Percentiles rank a stretch among this genome's conserved stretches.
These are phyloP conservation scores for Pangasius sanitwongsei DNA, from an alignment of 2,797 vertebrate genomes.

Conservation along the genomic window DNA sequence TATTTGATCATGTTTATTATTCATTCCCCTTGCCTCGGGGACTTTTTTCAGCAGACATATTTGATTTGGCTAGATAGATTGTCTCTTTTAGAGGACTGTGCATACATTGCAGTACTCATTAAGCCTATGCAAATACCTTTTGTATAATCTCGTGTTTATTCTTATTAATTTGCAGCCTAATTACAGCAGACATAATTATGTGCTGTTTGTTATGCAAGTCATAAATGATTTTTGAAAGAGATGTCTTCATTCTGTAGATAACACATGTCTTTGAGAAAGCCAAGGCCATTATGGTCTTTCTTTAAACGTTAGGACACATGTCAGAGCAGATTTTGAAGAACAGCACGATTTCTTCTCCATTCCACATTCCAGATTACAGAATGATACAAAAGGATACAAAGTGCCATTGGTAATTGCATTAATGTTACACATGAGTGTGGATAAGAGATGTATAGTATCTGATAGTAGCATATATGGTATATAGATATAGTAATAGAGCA, in stretches of 20 bases:
- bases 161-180: not conserved
- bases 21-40: constrained; percentile 7
- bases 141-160: not conserved
- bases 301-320: not conserved
- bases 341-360: not conserved
- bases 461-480: not conserved
- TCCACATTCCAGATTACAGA: not conserved
- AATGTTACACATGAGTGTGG: not conserved
- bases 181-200: not conserved
- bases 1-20: constrained; percentile 8
- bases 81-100: not conserved
- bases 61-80: not conserved
- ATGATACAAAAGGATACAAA: not conserved
- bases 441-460: not conserved
- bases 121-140: not conserved
- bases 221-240: not conserved
- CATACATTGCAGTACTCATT: not conserved
- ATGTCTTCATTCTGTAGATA: not conserved
- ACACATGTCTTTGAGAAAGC: not conserved
- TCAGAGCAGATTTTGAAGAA: not conserved
- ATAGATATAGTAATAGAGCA: not conserved
- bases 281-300: not conserved
- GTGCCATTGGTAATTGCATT: not conserved
- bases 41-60: not conserved
- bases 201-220: not conserved